Conservation (phyloP, 2,113 vertebrate species). For the Probosciger aterrimus region DNA sequence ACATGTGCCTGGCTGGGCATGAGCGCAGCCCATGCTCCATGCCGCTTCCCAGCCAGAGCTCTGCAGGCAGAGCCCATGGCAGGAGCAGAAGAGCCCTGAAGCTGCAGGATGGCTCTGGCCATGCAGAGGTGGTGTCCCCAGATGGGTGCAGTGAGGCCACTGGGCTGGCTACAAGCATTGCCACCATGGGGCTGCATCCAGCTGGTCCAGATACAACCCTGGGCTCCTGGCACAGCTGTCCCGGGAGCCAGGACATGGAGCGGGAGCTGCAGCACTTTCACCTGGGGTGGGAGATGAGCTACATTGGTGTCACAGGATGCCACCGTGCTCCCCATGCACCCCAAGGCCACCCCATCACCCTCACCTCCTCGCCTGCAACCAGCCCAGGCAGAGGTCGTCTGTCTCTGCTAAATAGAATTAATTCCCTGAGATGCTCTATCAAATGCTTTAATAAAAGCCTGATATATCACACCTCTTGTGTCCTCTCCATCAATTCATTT, state of each 20-base stretch:
- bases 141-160: neutral
- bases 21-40: accelerated
- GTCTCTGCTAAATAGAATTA: neutral
- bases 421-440: slow-evolving; percentile 4
- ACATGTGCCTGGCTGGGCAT: neutral
- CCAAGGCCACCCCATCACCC: accelerated
- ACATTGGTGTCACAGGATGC: neutral
- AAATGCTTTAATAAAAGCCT: slow-evolving; percentile 48
- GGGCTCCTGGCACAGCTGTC: neutral
- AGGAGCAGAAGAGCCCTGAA: neutral
- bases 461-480: slow-evolving; percentile 46
- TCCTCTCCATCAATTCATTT: slow-evolving; percentile 36
- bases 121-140: accelerated
- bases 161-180: neutral
- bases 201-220: neutral
- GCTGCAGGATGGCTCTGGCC: neutral
- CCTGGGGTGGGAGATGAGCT: neutral
- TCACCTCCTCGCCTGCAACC: accelerated
- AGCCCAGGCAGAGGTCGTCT: neutral
- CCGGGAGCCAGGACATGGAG: accelerated
- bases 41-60: neutral
- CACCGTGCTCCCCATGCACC: neutral
- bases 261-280: accelerated
- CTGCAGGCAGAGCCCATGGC: neutral
- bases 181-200: neutral